phyloP scores from a whole-genome alignment of 2,113 vertebrate species.

The Pseudorasbora parva region DNA sequence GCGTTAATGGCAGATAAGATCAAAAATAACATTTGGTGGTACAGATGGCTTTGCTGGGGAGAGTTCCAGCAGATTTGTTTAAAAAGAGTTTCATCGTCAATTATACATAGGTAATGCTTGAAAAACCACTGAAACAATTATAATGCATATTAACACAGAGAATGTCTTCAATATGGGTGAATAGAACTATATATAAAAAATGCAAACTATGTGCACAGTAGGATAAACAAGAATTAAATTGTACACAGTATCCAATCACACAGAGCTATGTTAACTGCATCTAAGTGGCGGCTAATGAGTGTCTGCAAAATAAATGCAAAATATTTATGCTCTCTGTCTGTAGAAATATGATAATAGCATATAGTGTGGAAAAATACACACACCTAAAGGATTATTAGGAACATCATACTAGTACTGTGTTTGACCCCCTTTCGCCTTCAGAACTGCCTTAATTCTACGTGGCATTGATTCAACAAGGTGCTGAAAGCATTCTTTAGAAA shows the following conservation, averaged over 20 bases:
- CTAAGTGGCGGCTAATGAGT: neutral
- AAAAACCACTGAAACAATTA: neutral
- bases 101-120: neutral
- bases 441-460: too few relatives aligned
- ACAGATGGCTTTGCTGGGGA: conserved; percentile 54
- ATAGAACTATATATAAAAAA: conserved; percentile 2
- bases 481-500: too few relatives aligned
- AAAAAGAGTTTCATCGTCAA: neutral
- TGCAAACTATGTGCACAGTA: neutral
- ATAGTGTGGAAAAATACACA: neutral
- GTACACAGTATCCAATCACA: neutral
- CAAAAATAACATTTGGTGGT: conserved; percentile 51
- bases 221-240: neutral
- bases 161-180: neutral
- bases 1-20: conserved; percentile 38
- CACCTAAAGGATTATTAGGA: too few relatives aligned
- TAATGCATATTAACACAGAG: neutral
- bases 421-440: too few relatives aligned
- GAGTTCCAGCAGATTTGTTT: conserved; percentile 26
- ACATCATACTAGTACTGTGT: too few relatives aligned
- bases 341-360: neutral
- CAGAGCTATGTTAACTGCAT: neutral
- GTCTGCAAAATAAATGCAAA: neutral
- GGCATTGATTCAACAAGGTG: too few relatives aligned
- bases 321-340: neutral